Evolutionary conservation across 2,113 vertebrate species (phyloP).

Genomic region (Poeciliopsis occidentalis): DNA sequence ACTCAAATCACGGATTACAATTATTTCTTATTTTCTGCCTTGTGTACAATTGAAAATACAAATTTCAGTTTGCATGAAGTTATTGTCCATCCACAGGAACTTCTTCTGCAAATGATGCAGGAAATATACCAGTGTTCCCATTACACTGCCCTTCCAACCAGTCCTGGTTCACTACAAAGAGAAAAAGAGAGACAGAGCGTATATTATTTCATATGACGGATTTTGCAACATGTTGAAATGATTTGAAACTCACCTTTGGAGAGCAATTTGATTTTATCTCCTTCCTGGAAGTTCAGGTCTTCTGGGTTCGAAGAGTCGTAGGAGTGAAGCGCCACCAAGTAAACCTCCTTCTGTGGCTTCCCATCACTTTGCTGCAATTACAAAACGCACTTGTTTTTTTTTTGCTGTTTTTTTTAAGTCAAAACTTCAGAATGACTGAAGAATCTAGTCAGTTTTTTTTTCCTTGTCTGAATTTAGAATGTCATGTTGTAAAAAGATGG

Average conservation of each 20-base stretch:
- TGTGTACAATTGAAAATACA: neutral
- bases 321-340: slow-evolving; percentile 84
- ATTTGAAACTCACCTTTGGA: slow-evolving; percentile 73
- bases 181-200: neutral
- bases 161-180: slow-evolving; percentile 87
- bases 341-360: slow-evolving; percentile 3
- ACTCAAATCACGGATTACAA: neutral
- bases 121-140: slow-evolving; percentile 91
- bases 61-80: neutral
- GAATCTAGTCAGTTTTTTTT: neutral
- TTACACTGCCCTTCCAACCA: slow-evolving; percentile 92
- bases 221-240: neutral
- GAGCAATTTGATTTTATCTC: slow-evolving; percentile 87
- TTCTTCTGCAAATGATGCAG: slow-evolving; percentile 83
- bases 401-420: no score
- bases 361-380: slow-evolving; percentile 29
- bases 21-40: neutral
- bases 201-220: no score
- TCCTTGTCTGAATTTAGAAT: neutral
- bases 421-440: neutral
- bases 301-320: slow-evolving; percentile 87
- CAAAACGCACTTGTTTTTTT: neutral
- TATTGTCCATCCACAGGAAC: slow-evolving; percentile 24
- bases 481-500: no score
- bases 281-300: slow-evolving; percentile 87